Conservation (phyloP, 2,797 vertebrate species). For the Anguilla obscura region DNA sequence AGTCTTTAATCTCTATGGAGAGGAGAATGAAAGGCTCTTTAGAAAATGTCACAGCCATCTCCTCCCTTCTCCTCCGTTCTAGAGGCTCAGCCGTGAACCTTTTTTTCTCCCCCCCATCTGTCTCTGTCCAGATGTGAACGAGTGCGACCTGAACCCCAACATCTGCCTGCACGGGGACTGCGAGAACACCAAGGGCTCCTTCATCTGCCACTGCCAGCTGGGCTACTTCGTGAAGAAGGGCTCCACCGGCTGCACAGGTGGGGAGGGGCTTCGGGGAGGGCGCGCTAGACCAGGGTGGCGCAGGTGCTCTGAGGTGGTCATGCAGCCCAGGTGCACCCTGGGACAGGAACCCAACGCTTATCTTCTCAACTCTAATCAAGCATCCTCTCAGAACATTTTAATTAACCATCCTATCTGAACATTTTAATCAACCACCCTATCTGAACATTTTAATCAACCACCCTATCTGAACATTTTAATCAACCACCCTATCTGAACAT, state of each 20-base stretch:
- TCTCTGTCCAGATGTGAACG: constrained; percentile 80
- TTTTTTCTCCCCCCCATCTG: not conserved
- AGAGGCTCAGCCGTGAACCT: not conserved
- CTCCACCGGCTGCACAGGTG: constrained; percentile 89
- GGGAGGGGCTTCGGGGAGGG: not conserved
- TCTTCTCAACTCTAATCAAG: not conserved
- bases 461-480: not conserved
- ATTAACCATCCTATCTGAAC: not conserved
- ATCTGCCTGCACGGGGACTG: constrained; percentile 92
- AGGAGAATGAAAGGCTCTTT: not conserved
- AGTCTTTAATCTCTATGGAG: not conserved
- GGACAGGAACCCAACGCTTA: not conserved
- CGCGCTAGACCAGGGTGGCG: not conserved
- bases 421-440: not conserved
- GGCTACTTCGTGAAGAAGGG: constrained; percentile 90
- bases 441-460: not conserved
- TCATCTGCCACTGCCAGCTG: constrained; percentile 91
- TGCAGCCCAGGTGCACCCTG: not conserved
- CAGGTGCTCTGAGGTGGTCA: not conserved
- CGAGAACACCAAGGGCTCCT: constrained; percentile 93
- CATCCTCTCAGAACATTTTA: not conserved
- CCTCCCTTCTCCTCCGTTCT: not conserved
- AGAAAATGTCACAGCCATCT: not conserved
- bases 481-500: not conserved
- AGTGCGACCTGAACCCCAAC: constrained; percentile 91